Conservation (phyloP, 2,888 invertebrate genomes). For the Bellardia pandia region DNA sequence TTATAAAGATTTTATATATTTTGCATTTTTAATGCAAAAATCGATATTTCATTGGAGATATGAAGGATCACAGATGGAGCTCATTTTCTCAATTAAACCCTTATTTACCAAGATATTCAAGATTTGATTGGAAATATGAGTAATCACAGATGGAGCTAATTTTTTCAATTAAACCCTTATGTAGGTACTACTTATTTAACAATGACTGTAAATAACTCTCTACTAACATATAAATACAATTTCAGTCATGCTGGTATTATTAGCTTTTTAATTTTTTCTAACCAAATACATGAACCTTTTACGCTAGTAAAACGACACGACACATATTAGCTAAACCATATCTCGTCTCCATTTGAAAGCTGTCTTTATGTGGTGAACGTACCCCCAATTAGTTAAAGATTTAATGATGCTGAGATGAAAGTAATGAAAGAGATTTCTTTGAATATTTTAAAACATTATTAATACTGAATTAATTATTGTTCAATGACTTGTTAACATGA, state of each 20-base stretch:
- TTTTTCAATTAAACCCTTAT: too few species aligned
- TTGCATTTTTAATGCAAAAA: too few species aligned
- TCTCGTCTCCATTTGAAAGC: not conserved
- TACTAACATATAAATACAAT: not conserved
- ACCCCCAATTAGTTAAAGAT: not conserved
- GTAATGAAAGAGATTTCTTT: not conserved
- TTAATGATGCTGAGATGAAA: conserved; percentile 12
- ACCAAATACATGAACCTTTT: not conserved
- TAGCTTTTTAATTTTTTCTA: conserved; percentile 5
- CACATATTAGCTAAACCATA: not conserved
- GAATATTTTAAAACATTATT: conserved; percentile 76
- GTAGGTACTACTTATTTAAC: not conserved
- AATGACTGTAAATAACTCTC: not conserved
- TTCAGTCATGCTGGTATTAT: not conserved
- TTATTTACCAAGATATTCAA: too few species aligned
- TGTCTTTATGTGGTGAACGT: not conserved
- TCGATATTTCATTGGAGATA: too few species aligned
- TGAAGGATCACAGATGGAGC: too few species aligned
- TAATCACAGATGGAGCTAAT: too few species aligned
- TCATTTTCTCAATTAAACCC: too few species aligned
- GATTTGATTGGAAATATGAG: too few species aligned
- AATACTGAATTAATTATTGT: conserved; percentile 83
- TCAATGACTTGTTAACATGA: conserved; percentile 78
- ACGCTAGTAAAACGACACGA: not conserved
- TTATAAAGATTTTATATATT: too few species aligned